Conservation (phyloP, 1,140 invertebrate genomes). For the Whitmania pigra region DNA sequence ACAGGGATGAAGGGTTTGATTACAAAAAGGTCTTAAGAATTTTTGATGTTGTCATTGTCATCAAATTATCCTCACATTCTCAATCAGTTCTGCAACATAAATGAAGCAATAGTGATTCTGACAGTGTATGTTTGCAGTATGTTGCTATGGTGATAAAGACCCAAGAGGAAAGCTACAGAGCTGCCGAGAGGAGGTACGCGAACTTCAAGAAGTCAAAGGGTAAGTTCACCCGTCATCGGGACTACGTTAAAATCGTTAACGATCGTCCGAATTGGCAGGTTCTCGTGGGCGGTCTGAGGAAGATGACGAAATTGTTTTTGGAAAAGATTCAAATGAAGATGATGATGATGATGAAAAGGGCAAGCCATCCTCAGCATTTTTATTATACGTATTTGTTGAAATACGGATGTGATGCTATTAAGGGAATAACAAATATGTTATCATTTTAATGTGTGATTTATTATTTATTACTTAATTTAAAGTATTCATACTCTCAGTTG, state of each 20-base stretch:
- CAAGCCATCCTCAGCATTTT: not conserved
- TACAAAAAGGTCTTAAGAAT: not conserved
- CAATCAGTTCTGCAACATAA: not conserved
- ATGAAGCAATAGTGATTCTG: not conserved
- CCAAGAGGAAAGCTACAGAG: conserved; percentile 8
- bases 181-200: not conserved
- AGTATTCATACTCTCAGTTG: too few species aligned
- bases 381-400: not conserved
- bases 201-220: not conserved
- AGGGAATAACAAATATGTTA: not conserved
- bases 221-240: not conserved
- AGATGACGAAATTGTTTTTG: conserved; percentile 10
- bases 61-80: not conserved
- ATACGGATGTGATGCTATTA: not conserved
- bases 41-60: not conserved
- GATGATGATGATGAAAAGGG: not conserved
- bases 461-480: too few species aligned
- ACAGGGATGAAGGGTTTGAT: not conserved
- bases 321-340: not conserved
- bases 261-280: not conserved
- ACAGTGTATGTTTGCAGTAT: not conserved
- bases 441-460: not conserved
- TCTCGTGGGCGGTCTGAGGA: not conserved
- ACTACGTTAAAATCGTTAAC: not conserved
- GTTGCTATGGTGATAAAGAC: not conserved